A percentile compares a stretch with the other conserved stretches of the same genome.
phyloP scores from a whole-genome alignment of 2,888 invertebrate species.

The Pheosia tremula region DNA sequence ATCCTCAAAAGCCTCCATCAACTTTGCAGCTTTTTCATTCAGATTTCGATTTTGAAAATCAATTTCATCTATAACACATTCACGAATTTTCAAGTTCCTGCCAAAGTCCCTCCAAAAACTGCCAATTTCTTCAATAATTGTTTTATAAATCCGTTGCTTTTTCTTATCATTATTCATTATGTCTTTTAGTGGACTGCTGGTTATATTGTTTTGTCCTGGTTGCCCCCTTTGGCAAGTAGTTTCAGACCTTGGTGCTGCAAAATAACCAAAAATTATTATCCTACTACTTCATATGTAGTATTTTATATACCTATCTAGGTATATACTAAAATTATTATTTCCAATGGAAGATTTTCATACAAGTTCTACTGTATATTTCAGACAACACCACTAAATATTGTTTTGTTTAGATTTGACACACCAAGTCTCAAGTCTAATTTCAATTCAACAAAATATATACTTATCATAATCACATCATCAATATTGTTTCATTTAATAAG shows the following conservation, averaged over 20 bases:
- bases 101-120: slow-evolving; percentile 68
- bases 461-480: too few species aligned
- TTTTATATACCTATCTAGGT: too few species aligned
- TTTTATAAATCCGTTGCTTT: slow-evolving; percentile 59
- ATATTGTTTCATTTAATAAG: too few species aligned
- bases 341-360: too few species aligned
- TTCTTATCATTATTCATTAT: slow-evolving; percentile 50
- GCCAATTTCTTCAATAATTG: slow-evolving; percentile 66
- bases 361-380: too few species aligned
- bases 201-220: not conserved
- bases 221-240: not conserved
- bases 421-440: too few species aligned
- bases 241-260: slow-evolving; percentile 1
- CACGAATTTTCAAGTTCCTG: slow-evolving; percentile 65
- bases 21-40: slow-evolving; percentile 52
- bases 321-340: too few species aligned
- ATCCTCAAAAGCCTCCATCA: slow-evolving; percentile 56
- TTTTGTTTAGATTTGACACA: too few species aligned
- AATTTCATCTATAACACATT: slow-evolving; percentile 67
- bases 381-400: too few species aligned
- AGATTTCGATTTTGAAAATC: slow-evolving; percentile 49
- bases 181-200: slow-evolving; percentile 40
- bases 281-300: too few species aligned
- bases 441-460: too few species aligned
- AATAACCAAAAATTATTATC: not conserved